Evolutionary conservation across 2,888 invertebrate species (phyloP).

Genomic region (Carabus problematicus): DNA sequence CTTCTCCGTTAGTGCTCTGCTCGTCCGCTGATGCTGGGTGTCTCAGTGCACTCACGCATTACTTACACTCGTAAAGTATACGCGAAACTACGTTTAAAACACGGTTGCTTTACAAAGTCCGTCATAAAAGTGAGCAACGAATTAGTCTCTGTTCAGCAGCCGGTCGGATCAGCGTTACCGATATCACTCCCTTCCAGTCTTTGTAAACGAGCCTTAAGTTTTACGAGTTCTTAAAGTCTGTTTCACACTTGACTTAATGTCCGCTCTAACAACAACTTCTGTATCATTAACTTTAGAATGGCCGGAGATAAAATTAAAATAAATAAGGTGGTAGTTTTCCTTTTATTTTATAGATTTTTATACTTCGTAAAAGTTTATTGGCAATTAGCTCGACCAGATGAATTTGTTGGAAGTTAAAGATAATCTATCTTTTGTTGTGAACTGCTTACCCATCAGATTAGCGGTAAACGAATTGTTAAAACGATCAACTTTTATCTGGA

Average conservation of each 20-base stretch:
- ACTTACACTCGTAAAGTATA: constrained; percentile 39
- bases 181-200: constrained; percentile 33
- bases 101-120: constrained; percentile 19
- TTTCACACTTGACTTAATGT: constrained; percentile 42
- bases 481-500: background rate
- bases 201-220: constrained; percentile 42
- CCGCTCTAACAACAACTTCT: constrained; percentile 39
- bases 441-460: background rate
- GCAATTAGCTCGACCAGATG: background rate
- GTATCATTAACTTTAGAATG: constrained; percentile 42
- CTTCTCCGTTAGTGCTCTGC: background rate
- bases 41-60: constrained; percentile 20
- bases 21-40: background rate
- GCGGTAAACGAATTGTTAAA: background rate
- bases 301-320: constrained; percentile 40
- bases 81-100: constrained; percentile 37
- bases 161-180: constrained; percentile 7
- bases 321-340: constrained; percentile 31
- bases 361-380: background rate
- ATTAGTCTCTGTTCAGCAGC: constrained; percentile 37
- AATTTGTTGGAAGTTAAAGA: background rate
- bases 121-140: constrained; percentile 34
- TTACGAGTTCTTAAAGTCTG: constrained; percentile 42
- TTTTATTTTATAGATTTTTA: constrained; percentile 2
- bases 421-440: background rate